Base-by-base conservation (phyloP, 2,797 vertebrate genomes). In the Buphagus erythrorhynchus region DNA sequence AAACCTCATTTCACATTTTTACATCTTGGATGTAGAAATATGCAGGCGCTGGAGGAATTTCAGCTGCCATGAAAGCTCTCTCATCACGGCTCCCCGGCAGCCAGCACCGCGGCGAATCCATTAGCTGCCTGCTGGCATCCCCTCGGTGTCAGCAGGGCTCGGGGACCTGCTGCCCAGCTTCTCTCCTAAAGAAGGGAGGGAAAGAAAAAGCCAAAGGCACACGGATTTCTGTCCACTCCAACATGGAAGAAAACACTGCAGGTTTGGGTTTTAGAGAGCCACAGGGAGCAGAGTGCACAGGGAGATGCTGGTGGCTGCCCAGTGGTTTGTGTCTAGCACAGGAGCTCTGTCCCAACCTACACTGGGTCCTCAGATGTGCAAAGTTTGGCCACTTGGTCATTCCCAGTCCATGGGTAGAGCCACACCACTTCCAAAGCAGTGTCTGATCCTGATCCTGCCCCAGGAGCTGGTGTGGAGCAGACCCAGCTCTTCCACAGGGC, bases 1-100 rank as follows among this genome's bases (percentile, higher is more conserved):
- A 83, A 94, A 93, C 86, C 92, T 83, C 75, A 74, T 92, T 93
- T 88, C 95, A 93, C 87, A 57, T 94, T 94, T 90, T 46, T 55
- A 51, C 46, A 69, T 68, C 78, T 68, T 35, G 58, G n/a, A 88
- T 51, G 59, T 14, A 76, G 75, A 91, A 92, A 90, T 93, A 89
- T 36, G 68, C 76, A 75, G 79, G 66, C 25, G 2, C 36, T 46
- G 51, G 73, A 95, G 93, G 89, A 94, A 92, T 86, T 95, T 94
- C 87, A 94, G 91, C 94, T 96, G 95, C 93, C 63, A 24, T 46
- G 66, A 88, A 86, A 95, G 42, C 76, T 93, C 89, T 96, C 76
- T 96, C 94, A 95, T 88, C 76, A 3, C 40, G 0, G 78, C 69
- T 94, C 48, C 87, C 62, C 57, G 0, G 36, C 79, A 72, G 87